Conservation (phyloP, 1,140 invertebrate species). For the Drosophila takahashii region DNA sequence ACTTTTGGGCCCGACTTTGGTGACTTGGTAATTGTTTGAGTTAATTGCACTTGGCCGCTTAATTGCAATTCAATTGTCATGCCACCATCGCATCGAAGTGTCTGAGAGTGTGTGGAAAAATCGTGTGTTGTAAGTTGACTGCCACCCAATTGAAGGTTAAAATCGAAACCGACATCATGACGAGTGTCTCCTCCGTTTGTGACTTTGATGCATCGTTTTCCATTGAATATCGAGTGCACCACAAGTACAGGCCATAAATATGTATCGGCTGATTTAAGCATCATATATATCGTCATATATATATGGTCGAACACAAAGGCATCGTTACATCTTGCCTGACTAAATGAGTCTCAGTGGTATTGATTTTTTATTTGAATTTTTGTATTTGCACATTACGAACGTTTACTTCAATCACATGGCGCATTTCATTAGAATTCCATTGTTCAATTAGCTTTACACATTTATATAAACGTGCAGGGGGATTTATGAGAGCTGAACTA, state of each 20-base stretch:
- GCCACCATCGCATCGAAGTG: slow-evolving; percentile 45
- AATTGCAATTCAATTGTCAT: slow-evolving; percentile 82
- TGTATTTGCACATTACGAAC: slow-evolving; percentile 27
- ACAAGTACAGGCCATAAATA: slow-evolving; percentile 48
- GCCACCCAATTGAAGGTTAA: slow-evolving; percentile 69
- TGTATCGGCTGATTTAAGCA: slow-evolving; percentile 53
- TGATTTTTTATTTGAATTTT: slow-evolving; percentile 55
- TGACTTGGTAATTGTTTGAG: slow-evolving; percentile 68
- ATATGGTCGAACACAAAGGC: slow-evolving; percentile 32
- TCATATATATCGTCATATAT: slow-evolving; percentile 30
- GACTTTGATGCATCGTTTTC: slow-evolving; percentile 69
- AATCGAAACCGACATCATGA: slow-evolving; percentile 45
- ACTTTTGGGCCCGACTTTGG: slow-evolving; percentile 47
- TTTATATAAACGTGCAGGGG: slow-evolving; percentile 22
- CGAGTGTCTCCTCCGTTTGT: slow-evolving; percentile 47
- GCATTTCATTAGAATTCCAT: slow-evolving; percentile 72
- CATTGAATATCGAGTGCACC: slow-evolving; percentile 44
- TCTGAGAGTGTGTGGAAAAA: slow-evolving; percentile 23
- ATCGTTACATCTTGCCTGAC: slow-evolving; percentile 23
- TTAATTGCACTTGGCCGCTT: slow-evolving; percentile 79
- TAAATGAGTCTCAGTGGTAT: slow-evolving; percentile 38
- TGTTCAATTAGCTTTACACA: slow-evolving; percentile 54
- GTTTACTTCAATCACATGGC: slow-evolving; percentile 53
- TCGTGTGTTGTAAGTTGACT: slow-evolving; percentile 42
- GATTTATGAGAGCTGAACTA: slow-evolving; percentile 26